phyloP scores from a whole-genome alignment of 2,113 vertebrate genomes.

The Saccopteryx leptura region DNA sequence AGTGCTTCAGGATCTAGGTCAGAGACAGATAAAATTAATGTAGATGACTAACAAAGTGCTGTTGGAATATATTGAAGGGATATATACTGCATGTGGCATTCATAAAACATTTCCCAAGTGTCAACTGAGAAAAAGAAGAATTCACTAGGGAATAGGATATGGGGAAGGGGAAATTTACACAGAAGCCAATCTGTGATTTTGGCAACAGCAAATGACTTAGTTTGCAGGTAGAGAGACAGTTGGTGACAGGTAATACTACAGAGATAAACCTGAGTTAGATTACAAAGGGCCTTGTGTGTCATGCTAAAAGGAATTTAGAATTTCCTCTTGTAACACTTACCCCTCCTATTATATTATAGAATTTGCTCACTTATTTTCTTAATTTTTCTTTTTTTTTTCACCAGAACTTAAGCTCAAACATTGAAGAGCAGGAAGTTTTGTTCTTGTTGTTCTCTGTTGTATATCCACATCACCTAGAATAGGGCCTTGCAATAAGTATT shows the following conservation, averaged over 20 bases:
- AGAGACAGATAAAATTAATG: background rate
- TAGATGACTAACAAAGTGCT: background rate
- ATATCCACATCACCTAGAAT: background rate
- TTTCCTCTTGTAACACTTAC: background rate
- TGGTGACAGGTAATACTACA: background rate
- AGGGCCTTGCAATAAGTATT: background rate
- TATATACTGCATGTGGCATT: background rate
- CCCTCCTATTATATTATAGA: no score
- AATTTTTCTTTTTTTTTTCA: no score
- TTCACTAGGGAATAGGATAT: background rate
- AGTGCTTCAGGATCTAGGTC: background rate
- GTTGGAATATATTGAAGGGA: background rate
- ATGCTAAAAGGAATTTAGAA: background rate
- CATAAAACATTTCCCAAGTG: conserved; percentile 10
- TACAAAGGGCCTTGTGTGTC: background rate
- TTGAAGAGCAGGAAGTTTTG: background rate
- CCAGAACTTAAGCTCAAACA: background rate
- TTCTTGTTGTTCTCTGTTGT: background rate
- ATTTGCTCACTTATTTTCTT: no score
- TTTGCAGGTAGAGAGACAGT: background rate
- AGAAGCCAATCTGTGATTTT: background rate
- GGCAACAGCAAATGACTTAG: background rate
- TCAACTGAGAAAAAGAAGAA: background rate
- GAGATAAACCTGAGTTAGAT: background rate
- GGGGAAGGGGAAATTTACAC: background rate